Base-by-base conservation (phyloP, 1,140 invertebrate genomes). In the Camponotus vicinus region DNA sequence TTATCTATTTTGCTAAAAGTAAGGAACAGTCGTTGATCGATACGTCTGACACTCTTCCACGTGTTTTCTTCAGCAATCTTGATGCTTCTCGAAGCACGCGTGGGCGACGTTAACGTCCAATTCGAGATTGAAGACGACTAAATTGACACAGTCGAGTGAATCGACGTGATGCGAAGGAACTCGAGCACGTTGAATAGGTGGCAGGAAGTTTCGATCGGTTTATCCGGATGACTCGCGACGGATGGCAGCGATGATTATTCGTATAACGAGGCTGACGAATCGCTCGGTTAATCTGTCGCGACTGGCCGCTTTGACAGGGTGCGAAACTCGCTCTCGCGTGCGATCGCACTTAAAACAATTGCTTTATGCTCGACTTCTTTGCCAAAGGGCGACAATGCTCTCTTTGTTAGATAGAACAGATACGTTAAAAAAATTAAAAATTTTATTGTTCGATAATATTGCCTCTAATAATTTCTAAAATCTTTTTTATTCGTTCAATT, bases 221-320 rank as follows among this genome's bases (percentile, higher is more conserved):
- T 83, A 82, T 82, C 37, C 40, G 67, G 87, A 86, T 80, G 66
- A 83, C 67, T 86, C 32, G 9, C 63, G 57, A 42, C 13, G 64
- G 57, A 78, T 73, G 59, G 34, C 73, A 59, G 61, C 59, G 71
- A 85, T 21, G 82, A 78, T 78, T 77, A 78, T 78, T 78, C 42
- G 73, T 77, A 40, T 63, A 75, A 67, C 73, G n/a, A 64, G 71
- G 88, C 89, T 92, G 93, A 95, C 92, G 91, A 94, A 95, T 94
- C 93, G 92, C 61, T 61, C 70, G 67, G 70, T 86, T 94, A 92
- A 95, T 95, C 88, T 90, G 79, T 92, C 85, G 82, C 93, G 94
- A 95, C 88, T 92, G 92, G 86, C 49, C 89, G 93, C 90, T 86
- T 90, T 78, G 86, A 73, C 49, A 59, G 92, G 93, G 93, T 92